Conservation (phyloP, 1,140 invertebrate genomes). For the Hycleus cichorii region DNA sequence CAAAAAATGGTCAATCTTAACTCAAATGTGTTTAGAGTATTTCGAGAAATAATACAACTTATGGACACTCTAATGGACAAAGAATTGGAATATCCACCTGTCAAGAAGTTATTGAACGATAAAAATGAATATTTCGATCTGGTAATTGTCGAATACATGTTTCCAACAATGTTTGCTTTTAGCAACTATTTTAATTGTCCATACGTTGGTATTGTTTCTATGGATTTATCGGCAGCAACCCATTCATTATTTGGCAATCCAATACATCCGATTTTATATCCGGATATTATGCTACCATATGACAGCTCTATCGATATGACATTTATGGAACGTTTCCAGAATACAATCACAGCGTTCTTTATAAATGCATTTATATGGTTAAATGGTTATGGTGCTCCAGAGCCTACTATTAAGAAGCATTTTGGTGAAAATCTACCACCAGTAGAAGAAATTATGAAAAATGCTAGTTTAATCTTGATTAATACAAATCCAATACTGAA, state of each 20-base stretch:
- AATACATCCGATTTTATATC: conserved; percentile 32
- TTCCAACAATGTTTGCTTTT: conserved; percentile 28
- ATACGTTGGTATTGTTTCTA: conserved; percentile 31
- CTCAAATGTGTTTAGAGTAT: not conserved
- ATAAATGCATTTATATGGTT: not conserved
- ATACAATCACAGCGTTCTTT: conserved; percentile 19
- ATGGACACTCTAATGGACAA: conserved; percentile 1
- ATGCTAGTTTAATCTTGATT: conserved; percentile 32
- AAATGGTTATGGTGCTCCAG: no score
- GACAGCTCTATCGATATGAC: conserved; percentile 1
- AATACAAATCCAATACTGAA: conserved; percentile 28
- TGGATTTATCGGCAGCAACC: conserved; percentile 18
- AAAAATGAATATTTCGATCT: no score
- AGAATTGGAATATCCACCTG: conserved; percentile 13
- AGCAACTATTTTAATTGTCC: conserved; percentile 35
- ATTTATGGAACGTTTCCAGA: conserved; percentile 34
- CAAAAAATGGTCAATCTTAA: not conserved
- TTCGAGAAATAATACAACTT: not conserved
- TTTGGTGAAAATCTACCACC: conserved; percentile 31
- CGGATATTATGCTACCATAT: conserved; percentile 25
- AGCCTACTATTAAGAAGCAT: conserved; percentile 19
- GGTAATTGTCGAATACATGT: conserved; percentile 29
- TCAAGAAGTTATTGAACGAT: no score
- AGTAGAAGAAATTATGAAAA: conserved; percentile 23
- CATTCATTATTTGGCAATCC: conserved; percentile 33